Evolutionary conservation across 2,888 invertebrate genomes (phyloP).

Genomic region (Thereva nobilitata): DNA sequence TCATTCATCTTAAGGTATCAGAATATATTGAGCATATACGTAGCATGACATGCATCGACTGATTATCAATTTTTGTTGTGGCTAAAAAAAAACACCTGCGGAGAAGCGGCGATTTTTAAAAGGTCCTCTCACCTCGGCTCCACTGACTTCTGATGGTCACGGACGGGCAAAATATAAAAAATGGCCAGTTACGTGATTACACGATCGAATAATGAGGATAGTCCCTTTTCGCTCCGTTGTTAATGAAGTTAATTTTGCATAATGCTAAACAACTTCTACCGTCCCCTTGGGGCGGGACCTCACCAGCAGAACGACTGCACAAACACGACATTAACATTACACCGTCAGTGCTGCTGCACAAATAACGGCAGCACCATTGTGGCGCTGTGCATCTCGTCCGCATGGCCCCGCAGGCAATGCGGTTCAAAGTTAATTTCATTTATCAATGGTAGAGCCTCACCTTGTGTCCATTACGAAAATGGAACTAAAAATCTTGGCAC

Average conservation of each 20-base stretch:
- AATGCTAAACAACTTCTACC: constrained; percentile 4
- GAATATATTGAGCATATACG: background rate
- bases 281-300: background rate
- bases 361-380: constrained; percentile 1
- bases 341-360: background rate
- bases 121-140: background rate
- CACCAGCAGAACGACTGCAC: background rate
- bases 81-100: constrained; percentile 16
- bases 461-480: constrained; percentile 19
- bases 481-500: constrained; percentile 22
- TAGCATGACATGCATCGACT: background rate
- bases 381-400: background rate
- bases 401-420: background rate
- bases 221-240: constrained; percentile 19
- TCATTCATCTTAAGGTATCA: constrained; percentile 5
- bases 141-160: background rate
- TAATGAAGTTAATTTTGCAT: constrained; percentile 20
- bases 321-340: constrained; percentile 12
- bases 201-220: constrained; percentile 3
- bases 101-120: constrained; percentile 10
- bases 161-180: constrained; percentile 3
- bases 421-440: constrained; percentile 4
- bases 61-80: constrained; percentile 17
- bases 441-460: background rate
- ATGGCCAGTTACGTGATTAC: constrained; percentile 18